Evolutionary conservation across 2,888 invertebrate genomes (phyloP).

Genomic region (Ptilodon capucinus): DNA sequence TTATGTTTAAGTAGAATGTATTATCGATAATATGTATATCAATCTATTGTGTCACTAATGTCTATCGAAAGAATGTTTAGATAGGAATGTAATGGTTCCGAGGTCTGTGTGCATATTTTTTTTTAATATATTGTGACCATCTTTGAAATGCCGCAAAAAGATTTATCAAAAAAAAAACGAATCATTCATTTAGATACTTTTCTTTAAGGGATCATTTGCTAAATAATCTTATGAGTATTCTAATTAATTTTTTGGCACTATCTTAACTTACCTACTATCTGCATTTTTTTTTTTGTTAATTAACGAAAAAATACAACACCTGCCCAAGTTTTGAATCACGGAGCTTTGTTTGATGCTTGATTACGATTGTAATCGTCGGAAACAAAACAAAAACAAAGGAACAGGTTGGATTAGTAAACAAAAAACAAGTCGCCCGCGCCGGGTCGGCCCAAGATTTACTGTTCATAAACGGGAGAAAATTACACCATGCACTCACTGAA

Average conservation of each 20-base stretch:
- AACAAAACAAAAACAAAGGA: neutral
- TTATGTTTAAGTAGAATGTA: neutral
- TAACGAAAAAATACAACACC: too few relatives aligned
- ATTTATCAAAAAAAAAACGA: too few relatives aligned
- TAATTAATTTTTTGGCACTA: too few relatives aligned
- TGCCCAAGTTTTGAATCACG: neutral
- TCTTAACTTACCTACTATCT: too few relatives aligned
- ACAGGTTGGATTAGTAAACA: constrained; percentile 1
- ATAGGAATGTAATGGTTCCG: constrained; percentile 27
- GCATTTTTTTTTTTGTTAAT: too few relatives aligned
- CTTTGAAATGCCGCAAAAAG: too few relatives aligned
- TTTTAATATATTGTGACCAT: neutral
- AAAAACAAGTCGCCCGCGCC: neutral
- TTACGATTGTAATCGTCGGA: neutral
- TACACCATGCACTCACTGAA: too few relatives aligned
- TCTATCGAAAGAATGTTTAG: constrained; percentile 30
- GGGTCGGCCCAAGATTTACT: neutral
- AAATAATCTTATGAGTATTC: too few relatives aligned
- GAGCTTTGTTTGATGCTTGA: neutral
- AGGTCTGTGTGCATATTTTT: constrained; percentile 18
- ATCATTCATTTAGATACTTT: too few relatives aligned
- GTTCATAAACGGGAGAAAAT: neutral
- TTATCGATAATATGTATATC: neutral
- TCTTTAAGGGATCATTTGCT: too few relatives aligned
- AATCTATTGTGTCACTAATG: constrained; percentile 16